Percentiles rank a stretch among this genome's conserved stretches.
phyloP scores from a whole-genome alignment of 2,888 invertebrate genomes.

The Drosophila borborema region DNA sequence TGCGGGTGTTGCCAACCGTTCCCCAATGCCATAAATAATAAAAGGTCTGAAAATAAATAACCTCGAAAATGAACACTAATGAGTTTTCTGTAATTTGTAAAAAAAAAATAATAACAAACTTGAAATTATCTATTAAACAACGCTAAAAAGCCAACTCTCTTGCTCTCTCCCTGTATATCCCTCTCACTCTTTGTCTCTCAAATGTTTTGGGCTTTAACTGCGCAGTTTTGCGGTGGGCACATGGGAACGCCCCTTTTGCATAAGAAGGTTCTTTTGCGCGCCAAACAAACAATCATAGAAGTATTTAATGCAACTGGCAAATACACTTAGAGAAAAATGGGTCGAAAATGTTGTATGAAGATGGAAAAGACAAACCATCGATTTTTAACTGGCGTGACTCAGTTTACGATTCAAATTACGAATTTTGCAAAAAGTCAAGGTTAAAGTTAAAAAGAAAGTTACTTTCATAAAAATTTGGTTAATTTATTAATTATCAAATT shows the following conservation, averaged over 20 bases:
- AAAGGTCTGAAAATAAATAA: constrained; percentile 47
- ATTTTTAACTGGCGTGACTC: too few relatives aligned
- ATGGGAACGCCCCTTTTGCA: constrained; percentile 14
- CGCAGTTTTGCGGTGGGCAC: constrained; percentile 43
- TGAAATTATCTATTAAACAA: constrained; percentile 26
- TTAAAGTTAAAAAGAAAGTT: too few relatives aligned
- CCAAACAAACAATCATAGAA: constrained; percentile 46
- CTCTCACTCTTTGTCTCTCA: background rate
- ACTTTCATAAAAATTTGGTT: too few relatives aligned
- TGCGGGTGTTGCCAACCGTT: constrained; percentile 48
- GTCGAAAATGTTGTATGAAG: too few relatives aligned
- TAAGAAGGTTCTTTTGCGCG: constrained; percentile 49
- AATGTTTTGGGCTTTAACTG: constrained; percentile 20
- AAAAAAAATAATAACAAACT: constrained; percentile 6
- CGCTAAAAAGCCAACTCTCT: constrained; percentile 42
- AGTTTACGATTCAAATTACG: too few relatives aligned
- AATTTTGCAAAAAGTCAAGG: too few relatives aligned
- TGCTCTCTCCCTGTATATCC: background rate
- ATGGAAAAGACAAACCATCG: too few relatives aligned
- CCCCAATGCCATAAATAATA: constrained; percentile 61
- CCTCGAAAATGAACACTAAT: constrained; percentile 60
- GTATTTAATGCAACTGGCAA: constrained; percentile 9
- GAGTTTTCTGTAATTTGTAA: constrained; percentile 62
- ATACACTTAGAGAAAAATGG: background rate
- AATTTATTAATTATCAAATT: too few relatives aligned